These are phyloP conservation scores for Parotocinclus haroldoi DNA, from an alignment of 2,797 vertebrate genomes.

Conservation along the genomic window DNA sequence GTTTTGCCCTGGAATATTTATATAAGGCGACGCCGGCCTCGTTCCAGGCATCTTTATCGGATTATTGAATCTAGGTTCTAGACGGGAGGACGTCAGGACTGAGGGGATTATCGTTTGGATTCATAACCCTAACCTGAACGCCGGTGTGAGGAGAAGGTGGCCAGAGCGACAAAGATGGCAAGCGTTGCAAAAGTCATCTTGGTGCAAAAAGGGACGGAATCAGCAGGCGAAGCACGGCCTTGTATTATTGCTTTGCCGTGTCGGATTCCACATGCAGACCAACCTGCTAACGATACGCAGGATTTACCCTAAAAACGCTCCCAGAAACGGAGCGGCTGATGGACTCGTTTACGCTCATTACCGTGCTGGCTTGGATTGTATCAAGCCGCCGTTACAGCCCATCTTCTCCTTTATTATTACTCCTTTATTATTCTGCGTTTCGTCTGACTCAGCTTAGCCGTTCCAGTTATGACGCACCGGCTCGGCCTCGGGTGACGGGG, in stretches of 20 bases:
- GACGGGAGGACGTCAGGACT: no score
- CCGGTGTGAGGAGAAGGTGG: no score
- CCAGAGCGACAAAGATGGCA: no score
- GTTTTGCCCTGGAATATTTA: no score
- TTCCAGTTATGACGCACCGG: constrained; percentile 45
- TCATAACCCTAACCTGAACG: no score
- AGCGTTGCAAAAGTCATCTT: no score
- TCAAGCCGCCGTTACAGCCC: constrained; percentile 19
- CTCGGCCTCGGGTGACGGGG: constrained; percentile 32
- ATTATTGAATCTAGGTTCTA: no score
- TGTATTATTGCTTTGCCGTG: background rate
- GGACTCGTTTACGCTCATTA: constrained; percentile 30
- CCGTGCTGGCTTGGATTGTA: constrained; percentile 1
- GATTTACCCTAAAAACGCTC: constrained; percentile 14
- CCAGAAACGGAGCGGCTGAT: background rate
- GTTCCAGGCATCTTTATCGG: no score
- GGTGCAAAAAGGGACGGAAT: no score
- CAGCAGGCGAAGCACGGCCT: no score
- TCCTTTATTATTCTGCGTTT: constrained; percentile 24
- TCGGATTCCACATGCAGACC: background rate
- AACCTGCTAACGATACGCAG: constrained; percentile 14
- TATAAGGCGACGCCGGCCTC: no score
- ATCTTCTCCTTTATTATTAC: constrained; percentile 32
- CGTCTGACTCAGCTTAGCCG: constrained; percentile 33
- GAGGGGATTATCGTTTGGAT: no score